Conservation (phyloP, 2,888 invertebrate genomes). For the Fragum sueziense region DNA sequence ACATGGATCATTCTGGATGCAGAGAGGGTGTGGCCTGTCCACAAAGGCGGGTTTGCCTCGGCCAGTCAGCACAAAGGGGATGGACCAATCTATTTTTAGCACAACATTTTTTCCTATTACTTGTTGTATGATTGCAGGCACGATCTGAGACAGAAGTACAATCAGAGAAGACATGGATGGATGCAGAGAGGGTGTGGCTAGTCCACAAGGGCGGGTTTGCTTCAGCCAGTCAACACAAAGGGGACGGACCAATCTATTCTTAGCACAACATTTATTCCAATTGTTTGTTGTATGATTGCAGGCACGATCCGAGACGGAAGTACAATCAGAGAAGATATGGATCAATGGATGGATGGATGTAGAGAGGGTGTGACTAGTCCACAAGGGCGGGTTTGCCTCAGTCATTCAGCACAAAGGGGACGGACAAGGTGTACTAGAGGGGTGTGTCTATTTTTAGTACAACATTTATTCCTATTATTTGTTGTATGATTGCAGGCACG, state of each 20-base stretch:
- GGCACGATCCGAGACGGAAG: constrained; percentile 88
- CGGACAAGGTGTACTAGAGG: constrained; percentile 80
- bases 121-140: constrained; percentile 85
- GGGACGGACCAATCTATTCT: no score
- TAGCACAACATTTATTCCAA: no score
- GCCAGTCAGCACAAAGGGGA: constrained; percentile 84
- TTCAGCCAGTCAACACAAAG: constrained; percentile 85
- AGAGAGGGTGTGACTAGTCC: constrained; percentile 93
- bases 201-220: constrained; percentile 97
- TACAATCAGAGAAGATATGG: constrained; percentile 87
- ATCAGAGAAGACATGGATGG: constrained; percentile 88
- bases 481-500: constrained; percentile 85
- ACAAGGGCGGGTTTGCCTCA: constrained; percentile 95
- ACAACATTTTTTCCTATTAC: no score
- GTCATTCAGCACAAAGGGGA: constrained; percentile 84
- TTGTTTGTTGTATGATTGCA: constrained; percentile 82
- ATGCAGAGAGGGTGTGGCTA: constrained; percentile 92
- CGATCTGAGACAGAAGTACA: constrained; percentile 88
- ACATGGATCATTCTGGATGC: constrained; percentile 89
- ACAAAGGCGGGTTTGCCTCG: constrained; percentile 95
- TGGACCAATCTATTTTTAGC: no score
- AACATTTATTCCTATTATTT: no score
- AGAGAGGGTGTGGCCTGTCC: constrained; percentile 93
- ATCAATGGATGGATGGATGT: constrained; percentile 89
- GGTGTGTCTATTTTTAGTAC: no score